Evolutionary conservation across 2,113 vertebrate species (phyloP), one percentile per base, ranked within the genome.

Genomic region (Misgurnus anguillicaudatus): DNA sequence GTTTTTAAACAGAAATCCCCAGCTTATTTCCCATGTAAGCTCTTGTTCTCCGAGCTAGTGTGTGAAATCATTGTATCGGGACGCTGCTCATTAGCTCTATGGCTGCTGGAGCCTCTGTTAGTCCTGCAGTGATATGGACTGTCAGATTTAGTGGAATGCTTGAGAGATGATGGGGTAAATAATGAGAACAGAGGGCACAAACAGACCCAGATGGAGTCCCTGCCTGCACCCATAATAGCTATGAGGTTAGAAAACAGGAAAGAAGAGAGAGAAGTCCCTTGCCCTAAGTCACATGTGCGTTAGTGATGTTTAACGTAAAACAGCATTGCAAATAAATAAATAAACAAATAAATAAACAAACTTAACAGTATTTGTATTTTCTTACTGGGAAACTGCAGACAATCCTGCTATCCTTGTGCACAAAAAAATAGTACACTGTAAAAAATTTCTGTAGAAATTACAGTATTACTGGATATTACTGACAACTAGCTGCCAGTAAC

Each of bases 1-100:
- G 3, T 21, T 66, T 13, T 69, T 70, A 36, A 69, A 36, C 0
- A 2, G 47, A 69, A 31, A 69, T 51, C 17, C 13, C 16, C 17
- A 57, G 17, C 31, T 41, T 17, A 71, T 57, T n/a, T 3, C 48
- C 36, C 17, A 71, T 36, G 57, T 71, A 57, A 71, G 7, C 6
- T 57, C 48, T 53, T 31, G 39, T 60, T 24, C n/a, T 60, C 31
- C 8, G 69, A 51, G 11, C 36, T 57, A 55, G 31, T 73, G 70
- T 73, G n/a, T 45, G 53, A 73, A 60, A 73, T 60, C 7, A 60
- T 60, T 73, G 55, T 60, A 45, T 60, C n/a, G 24, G 53, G 39
- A 42, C 53, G n/a, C 9, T 38, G 53, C 83, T 85, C 83, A 82
- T 82, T 85, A 82, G 62, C 72, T 85, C 64, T 45, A 63, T 68